Evolutionary conservation across 2,888 invertebrate genomes (phyloP).

Genomic region (Drosophila rubida): DNA sequence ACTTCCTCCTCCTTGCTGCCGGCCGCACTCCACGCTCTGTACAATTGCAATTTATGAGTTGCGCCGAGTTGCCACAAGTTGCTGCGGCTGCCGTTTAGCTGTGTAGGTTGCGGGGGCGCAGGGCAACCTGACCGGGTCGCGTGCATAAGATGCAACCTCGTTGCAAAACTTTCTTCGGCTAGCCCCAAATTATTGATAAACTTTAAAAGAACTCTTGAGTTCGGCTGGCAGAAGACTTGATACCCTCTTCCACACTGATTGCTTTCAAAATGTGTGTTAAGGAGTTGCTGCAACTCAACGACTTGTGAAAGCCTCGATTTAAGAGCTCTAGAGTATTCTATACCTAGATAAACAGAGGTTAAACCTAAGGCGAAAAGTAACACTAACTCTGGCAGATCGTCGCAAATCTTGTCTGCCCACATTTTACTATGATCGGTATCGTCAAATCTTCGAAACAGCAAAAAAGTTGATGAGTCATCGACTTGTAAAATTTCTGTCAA

Average conservation of each 20-base stretch:
- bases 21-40: constrained; percentile 16
- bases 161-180: constrained; percentile 55
- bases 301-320: background rate
- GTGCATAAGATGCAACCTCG: constrained; percentile 67
- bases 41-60: constrained; percentile 74
- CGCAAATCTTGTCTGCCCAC: no score
- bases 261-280: background rate
- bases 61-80: constrained; percentile 23
- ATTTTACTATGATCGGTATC: no score
- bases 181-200: constrained; percentile 57
- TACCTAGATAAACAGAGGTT: no score
- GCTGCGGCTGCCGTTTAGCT: constrained; percentile 10
- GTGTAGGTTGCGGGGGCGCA: background rate
- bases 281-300: background rate
- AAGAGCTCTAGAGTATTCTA: background rate
- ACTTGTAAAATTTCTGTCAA: no score
- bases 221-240: background rate
- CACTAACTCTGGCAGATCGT: no score
- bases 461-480: no score
- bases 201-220: background rate
- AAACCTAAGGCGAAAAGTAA: no score
- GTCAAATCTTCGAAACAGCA: no score
- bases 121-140: constrained; percentile 69
- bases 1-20: constrained; percentile 26
- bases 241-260: background rate